Conservation (phyloP, 2,113 vertebrate species). For the Numida meleagris region DNA sequence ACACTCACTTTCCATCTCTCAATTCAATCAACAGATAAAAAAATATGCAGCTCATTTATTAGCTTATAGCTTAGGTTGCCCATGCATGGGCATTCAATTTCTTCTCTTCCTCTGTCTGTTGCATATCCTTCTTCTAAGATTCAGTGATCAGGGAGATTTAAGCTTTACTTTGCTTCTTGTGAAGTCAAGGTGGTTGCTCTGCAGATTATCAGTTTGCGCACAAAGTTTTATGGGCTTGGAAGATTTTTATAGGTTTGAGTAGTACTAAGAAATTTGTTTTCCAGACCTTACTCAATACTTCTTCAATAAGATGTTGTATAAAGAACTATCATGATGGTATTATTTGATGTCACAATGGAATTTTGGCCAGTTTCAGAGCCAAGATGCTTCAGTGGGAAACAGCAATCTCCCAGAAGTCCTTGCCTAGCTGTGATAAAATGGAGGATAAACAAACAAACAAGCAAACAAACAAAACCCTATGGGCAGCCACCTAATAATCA, state of each 20-base stretch:
- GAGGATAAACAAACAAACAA: background rate
- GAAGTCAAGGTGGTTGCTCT: background rate
- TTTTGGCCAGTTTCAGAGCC: background rate
- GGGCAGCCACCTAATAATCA: background rate
- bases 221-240: background rate
- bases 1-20: slow-evolving; percentile 28
- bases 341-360: background rate
- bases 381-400: background rate
- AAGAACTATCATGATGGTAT: background rate
- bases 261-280: background rate
- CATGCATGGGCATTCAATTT: slow-evolving; percentile 11
- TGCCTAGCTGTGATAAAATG: background rate
- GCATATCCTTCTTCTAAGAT: background rate
- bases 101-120: background rate
- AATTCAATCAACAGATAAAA: slow-evolving; percentile 14
- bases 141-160: background rate
- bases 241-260: background rate
- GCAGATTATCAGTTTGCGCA: background rate
- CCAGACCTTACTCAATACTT: background rate
- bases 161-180: background rate
- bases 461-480: background rate
- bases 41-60: slow-evolving; percentile 12
- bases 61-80: background rate
- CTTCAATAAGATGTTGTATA: background rate
- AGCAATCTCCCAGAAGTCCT: background rate